A percentile compares a stretch with the other conserved stretches of the same genome.
These are phyloP conservation scores for Harpalus rubripes DNA, from an alignment of 2,888 invertebrate species.

Conservation along the genomic window DNA sequence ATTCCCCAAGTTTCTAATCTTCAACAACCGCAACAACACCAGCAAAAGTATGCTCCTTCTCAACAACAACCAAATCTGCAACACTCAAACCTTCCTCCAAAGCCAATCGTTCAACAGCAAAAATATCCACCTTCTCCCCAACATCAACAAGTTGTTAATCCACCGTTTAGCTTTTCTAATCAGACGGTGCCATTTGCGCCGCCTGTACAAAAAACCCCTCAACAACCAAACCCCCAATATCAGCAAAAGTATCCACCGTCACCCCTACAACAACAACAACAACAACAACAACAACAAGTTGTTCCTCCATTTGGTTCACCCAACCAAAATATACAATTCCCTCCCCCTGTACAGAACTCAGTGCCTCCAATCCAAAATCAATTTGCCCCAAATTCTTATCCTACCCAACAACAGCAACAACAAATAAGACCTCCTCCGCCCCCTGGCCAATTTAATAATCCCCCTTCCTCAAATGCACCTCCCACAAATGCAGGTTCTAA, in stretches of 20 bases:
- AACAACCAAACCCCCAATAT: too few relatives aligned
- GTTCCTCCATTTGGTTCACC: constrained; percentile 46
- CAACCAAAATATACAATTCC: constrained; percentile 5
- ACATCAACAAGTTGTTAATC: constrained; percentile 27
- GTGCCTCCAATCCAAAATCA: constrained; percentile 12
- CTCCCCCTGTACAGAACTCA: constrained; percentile 1
- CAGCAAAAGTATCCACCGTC: constrained; percentile 64
- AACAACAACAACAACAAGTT: constrained; percentile 1
- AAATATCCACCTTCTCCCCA: constrained; percentile 65
- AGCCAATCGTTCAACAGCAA: constrained; percentile 68
- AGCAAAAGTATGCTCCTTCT: constrained; percentile 57
- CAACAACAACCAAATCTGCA: constrained; percentile 67
- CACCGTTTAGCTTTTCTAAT: background rate
- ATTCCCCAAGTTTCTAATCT: background rate
- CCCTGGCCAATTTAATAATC: constrained; percentile 39
- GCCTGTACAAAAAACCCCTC: too few relatives aligned
- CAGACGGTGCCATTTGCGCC: background rate
- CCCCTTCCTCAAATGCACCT: background rate
- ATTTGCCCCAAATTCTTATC: constrained; percentile 16
- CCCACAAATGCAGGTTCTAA: constrained; percentile 44
- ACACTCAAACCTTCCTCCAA: constrained; percentile 69
- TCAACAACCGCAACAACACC: background rate
- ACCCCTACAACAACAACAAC: constrained; percentile 20
- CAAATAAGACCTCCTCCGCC: constrained; percentile 25
- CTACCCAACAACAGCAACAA: background rate